phyloP scores from a whole-genome alignment of 2,797 vertebrate genomes.

The Triplophysa yarkandensis region DNA sequence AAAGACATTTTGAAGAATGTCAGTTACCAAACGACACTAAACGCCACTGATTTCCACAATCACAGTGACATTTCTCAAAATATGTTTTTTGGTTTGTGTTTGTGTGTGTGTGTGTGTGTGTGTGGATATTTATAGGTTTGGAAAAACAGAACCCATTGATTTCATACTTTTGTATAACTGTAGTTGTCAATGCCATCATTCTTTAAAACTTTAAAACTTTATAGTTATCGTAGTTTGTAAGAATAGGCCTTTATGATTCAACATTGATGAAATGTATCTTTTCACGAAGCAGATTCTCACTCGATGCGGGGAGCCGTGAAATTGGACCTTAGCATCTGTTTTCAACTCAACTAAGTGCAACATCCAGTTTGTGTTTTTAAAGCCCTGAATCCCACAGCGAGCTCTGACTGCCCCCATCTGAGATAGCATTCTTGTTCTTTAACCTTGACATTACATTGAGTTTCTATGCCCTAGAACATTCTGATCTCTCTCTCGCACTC shows the following conservation, averaged over 20 bases:
- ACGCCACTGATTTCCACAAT: no score
- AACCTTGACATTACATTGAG: conserved; percentile 22
- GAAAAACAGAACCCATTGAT: no score
- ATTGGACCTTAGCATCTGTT: neutral
- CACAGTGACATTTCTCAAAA: no score
- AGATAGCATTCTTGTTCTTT: conserved; percentile 3
- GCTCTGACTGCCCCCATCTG: conserved; percentile 15
- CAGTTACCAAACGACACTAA: no score
- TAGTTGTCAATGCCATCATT: no score
- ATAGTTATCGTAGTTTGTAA: no score
- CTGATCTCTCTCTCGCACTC: conserved; percentile 3
- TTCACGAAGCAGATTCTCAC: neutral
- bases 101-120: no score
- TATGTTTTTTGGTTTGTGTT: no score
- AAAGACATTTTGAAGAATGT: no score
- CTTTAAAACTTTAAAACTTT: no score
- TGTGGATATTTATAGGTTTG: no score
- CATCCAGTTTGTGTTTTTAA: conserved; percentile 3
- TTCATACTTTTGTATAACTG: no score
- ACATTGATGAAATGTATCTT: neutral
- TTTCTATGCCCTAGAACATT: neutral
- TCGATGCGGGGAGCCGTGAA: neutral
- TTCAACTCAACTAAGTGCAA: neutral
- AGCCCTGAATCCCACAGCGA: conserved; percentile 22
- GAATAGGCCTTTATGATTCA: neutral